phyloP scores from a whole-genome alignment of 2,888 invertebrate genomes.

The Orgyia antiqua region DNA sequence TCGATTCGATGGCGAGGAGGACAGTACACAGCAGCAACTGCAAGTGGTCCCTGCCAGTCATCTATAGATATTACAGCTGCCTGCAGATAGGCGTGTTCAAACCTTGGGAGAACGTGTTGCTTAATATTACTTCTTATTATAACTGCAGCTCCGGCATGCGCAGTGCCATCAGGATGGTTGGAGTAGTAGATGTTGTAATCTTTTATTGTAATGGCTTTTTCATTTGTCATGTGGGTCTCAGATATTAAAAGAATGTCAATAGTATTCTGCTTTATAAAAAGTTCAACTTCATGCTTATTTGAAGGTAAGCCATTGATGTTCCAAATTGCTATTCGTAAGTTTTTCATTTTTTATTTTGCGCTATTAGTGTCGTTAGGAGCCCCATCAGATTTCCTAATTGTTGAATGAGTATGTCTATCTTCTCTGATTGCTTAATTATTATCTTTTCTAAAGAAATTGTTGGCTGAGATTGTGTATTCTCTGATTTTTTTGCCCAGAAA shows the following conservation, averaged over 20 bases:
- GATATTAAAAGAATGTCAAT: background rate
- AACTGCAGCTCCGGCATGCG: slow-evolving; percentile 27
- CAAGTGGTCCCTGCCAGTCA: background rate
- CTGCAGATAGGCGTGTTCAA: background rate
- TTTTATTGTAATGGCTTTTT: background rate
- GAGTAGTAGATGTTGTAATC: background rate
- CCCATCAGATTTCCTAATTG: too few species aligned
- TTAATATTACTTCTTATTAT: background rate
- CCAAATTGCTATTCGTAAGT: background rate
- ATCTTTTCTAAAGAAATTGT: too few species aligned
- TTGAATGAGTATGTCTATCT: too few species aligned
- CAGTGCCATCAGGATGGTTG: background rate
- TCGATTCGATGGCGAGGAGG: too few species aligned
- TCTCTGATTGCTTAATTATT: too few species aligned
- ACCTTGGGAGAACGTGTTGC: background rate
- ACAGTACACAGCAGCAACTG: background rate
- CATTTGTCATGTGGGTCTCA: background rate
- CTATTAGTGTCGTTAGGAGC: too few species aligned
- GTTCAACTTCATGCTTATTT: background rate
- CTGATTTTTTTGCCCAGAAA: too few species aligned
- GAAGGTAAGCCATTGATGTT: background rate
- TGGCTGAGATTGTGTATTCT: too few species aligned
- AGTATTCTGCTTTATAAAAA: background rate
- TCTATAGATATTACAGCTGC: slow-evolving; percentile 10
- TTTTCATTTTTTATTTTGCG: background rate